Evolutionary conservation across 2,888 invertebrate genomes (phyloP).

Genomic region (Euclidia mi): DNA sequence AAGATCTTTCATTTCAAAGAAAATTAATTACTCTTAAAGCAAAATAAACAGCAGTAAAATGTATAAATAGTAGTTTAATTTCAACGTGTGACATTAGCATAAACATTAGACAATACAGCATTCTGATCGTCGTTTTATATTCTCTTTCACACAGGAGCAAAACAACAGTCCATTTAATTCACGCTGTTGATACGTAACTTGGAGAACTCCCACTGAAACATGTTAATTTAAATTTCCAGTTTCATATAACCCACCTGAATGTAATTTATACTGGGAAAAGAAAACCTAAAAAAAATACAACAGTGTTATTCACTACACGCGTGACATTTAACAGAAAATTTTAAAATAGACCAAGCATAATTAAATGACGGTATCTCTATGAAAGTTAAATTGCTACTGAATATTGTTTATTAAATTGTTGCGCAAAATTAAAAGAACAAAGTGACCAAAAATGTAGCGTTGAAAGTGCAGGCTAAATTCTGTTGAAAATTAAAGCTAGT

Average conservation of each 20-base stretch:
- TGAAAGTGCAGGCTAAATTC: not conserved
- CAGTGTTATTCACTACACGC: not conserved
- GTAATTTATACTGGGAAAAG: slow-evolving; percentile 8
- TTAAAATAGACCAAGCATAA: not conserved
- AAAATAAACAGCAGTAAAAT: no score
- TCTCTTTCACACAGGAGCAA: not conserved
- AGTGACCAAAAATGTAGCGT: not conserved
- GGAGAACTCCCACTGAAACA: not conserved
- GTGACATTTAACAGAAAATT: not conserved
- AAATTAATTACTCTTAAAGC: no score
- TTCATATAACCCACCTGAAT: slow-evolving; percentile 2
- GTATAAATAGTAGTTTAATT: no score
- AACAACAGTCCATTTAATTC: slow-evolving; percentile 5
- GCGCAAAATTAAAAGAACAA: not conserved
- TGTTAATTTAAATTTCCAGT: slow-evolving; percentile 5
- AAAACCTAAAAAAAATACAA: not conserved
- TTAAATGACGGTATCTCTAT: not conserved
- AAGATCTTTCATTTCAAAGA: no score
- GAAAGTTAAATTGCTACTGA: not conserved
- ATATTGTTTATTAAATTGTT: slow-evolving; percentile 1
- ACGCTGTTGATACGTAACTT: not conserved
- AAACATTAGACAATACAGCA: no score
- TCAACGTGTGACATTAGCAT: no score
- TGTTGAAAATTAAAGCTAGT: not conserved
- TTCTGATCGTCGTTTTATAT: slow-evolving; percentile 4